Evolutionary conservation across 2,888 invertebrate genomes (phyloP), one percentile per base, ranked within the genome.

Genomic region (Ormyrus thymus): DNA sequence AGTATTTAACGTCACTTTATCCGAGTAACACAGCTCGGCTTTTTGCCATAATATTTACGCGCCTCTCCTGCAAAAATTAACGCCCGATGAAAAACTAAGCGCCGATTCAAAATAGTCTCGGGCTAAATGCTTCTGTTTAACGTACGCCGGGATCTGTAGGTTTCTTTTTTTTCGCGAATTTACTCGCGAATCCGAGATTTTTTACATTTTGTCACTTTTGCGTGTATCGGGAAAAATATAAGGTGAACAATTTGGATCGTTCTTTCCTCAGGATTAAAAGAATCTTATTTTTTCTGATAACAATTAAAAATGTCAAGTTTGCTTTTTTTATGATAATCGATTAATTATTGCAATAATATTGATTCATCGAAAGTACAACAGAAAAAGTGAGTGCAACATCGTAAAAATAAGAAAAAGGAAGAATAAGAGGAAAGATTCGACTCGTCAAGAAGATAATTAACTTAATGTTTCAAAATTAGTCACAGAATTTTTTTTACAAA

Each of bases 1-100:
- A 55, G 56, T 73, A 65, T 59, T 77, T 66, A 65, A 72, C 65
- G 56, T 65, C 65, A 56, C 51, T 62, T 62, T 61, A 11, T 55
- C 45, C 29, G 29, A 29, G 29, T 29, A 29, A 29, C 29, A 4
- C 29, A 68, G 51, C 6, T 48, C n/a, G 68, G 75, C 66, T 75
- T 66, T 53, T 45, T 50, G 13, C 11, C 15, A 75, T 59, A 75
- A 75, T 66, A 75, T 75, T 75, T 75, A 29, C 13, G 59, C 58
- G 74, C 75, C 59, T 56, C 29, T 43, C 46, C 29, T 15, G 53
- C 59, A 48, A 56, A 75, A 66, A 75, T 68, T 66, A 64, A 59
- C 50, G 50, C n/a, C 10, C 9, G 9, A 46, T 53, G 53, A 62
- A 64, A 64, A 64, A 72, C 13, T 62, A 55, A 6, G 45, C 51